These are phyloP conservation scores for Chrysolina americana DNA, from an alignment of 2,888 invertebrate genomes.

Conservation along the genomic window DNA sequence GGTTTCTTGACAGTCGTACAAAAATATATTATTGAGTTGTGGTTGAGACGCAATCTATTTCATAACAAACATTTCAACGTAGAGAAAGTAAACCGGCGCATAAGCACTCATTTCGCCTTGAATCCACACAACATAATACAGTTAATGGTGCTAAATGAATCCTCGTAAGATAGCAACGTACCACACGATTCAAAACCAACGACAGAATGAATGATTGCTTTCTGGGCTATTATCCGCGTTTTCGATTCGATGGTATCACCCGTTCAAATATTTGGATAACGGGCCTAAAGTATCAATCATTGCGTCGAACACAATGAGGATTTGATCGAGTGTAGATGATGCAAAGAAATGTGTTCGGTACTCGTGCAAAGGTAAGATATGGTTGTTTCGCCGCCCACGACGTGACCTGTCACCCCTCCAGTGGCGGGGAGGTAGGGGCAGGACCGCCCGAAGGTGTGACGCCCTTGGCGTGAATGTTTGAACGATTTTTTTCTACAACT, in stretches of 20 bases:
- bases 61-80: not conserved
- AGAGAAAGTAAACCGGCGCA: conserved; percentile 7
- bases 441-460: not conserved
- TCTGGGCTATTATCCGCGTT: conserved; percentile 25
- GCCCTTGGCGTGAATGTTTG: not conserved
- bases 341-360: conserved; percentile 44
- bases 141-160: conserved; percentile 21
- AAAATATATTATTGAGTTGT: too few relatives aligned
- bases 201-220: conserved; percentile 33
- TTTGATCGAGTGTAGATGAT: conserved; percentile 47
- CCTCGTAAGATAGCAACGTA: conserved; percentile 10
- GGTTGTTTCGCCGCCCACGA: conserved; percentile 38
- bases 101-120: conserved; percentile 9
- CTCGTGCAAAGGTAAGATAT: conserved; percentile 37
- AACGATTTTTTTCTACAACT: too few relatives aligned
- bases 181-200: conserved; percentile 21
- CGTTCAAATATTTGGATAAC: conserved; percentile 54
- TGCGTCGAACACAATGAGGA: conserved; percentile 46
- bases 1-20: too few relatives aligned
- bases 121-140: not conserved
- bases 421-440: conserved; percentile 1
- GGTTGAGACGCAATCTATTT: too few relatives aligned
- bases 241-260: conserved; percentile 41
- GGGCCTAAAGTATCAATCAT: conserved; percentile 50
- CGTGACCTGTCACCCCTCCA: conserved; percentile 24